Base-by-base conservation (phyloP, 2,888 invertebrate species). In the Pseudoips prasinana region DNA sequence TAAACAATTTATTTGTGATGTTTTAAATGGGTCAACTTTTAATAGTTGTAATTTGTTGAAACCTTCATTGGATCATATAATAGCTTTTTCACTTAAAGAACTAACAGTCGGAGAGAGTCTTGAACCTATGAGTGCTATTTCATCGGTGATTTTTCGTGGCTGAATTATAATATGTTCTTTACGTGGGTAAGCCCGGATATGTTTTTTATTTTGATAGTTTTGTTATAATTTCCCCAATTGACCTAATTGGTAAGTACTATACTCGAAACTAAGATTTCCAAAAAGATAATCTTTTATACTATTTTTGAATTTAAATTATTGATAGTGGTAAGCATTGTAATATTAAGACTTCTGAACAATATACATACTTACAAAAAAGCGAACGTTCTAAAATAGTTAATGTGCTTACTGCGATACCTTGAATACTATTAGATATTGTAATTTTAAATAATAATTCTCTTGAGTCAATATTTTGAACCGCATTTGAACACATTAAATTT, bases 311-410 rank as follows among this genome's bases (percentile, higher is more conserved):
- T 42, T 28, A 34, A 27, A 22, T 36, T 39, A 33, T 44, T 30
- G n/a, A 25, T 58, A 57, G 44, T 40, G 7, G 8, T 64, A 58
- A 58, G 52, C 32, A 46, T 51, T 66, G 64, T 69, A 65, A 56
- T 58, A 40, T 44, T 61, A 61, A 46, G 45, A 36, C 37, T 57
- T 55, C 52, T 55, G 53, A 59, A 50, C 49, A 55, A 59, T 63
- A 67, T 67, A 70, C 52, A 67, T 67, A 65, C 52, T 54, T 50
- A 57, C 38, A 55, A 67, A 69, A 81, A 87, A 86, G 87, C 87
- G 87, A 73, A 68, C 59, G 84, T 87, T 87, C 87, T 87, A 87
- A 87, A 87, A 68, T 86, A 87, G 82, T 67, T 80, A 76, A 73
- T 67, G 66, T 77, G 74, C 75, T 78, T 69, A 68, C 57, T 56